Conservation (phyloP, 2,888 invertebrate species). For the Rapana venosa region DNA sequence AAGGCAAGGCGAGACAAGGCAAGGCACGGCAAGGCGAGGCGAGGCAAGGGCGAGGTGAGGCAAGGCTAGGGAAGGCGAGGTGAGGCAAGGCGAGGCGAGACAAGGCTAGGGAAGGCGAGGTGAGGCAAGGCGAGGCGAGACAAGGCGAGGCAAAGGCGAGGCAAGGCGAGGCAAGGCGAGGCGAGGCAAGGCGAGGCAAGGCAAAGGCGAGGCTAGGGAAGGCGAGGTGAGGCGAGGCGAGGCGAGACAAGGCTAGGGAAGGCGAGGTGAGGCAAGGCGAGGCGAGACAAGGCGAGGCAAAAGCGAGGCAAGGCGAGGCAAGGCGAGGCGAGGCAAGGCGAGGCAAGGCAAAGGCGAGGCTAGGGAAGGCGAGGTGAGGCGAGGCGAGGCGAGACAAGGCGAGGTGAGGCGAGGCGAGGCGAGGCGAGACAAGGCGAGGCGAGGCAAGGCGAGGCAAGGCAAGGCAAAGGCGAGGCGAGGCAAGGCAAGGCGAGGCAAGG, state of each 20-base stretch:
- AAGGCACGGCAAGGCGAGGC: not conserved
- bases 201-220: not conserved
- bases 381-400: no score
- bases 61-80: not conserved
- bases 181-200: constrained; percentile 13
- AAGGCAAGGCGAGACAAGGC: constrained; percentile 22
- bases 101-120: constrained; percentile 26
- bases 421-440: no score
- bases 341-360: not conserved
- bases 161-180: constrained; percentile 25
- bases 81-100: constrained; percentile 30
- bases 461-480: no score
- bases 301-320: constrained; percentile 4
- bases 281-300: not conserved
- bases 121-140: constrained; percentile 10
- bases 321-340: constrained; percentile 11
- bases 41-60: not conserved
- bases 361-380: not conserved
- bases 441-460: no score
- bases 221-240: not conserved
- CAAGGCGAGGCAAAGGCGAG: constrained; percentile 18
- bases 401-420: no score
- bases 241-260: not conserved
- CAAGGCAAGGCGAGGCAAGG: no score
- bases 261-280: constrained; percentile 31